Evolutionary conservation across 2,113 vertebrate species (phyloP).

Genomic region (Rousettus leschenaultii): DNA sequence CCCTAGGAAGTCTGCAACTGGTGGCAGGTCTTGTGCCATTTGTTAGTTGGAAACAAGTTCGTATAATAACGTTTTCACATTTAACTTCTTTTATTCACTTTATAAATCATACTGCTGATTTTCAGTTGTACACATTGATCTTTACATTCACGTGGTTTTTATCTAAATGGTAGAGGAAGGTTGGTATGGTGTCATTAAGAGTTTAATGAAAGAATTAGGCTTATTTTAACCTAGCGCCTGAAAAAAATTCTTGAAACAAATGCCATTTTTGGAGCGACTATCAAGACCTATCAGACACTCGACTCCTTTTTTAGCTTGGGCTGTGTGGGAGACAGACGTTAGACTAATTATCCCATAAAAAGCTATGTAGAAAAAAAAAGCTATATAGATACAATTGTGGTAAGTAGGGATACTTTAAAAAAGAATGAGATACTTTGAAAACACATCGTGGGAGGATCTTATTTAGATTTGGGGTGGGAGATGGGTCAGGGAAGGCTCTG

Average conservation of each 20-base stretch:
- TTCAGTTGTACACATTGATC: neutral
- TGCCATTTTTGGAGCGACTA: neutral
- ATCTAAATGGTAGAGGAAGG: neutral
- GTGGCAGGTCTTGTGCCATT: neutral
- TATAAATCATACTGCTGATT: neutral
- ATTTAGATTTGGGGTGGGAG: neutral
- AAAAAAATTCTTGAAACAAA: neutral
- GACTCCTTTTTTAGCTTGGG: neutral
- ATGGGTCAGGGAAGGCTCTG: neutral
- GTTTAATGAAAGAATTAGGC: neutral
- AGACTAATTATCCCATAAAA: neutral
- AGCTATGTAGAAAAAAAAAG: neutral
- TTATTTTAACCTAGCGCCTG: neutral
- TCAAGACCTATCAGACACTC: neutral
- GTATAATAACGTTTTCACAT: neutral
- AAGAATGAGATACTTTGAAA: neutral
- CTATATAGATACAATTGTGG: neutral
- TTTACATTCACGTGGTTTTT: neutral
- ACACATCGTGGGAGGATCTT: neutral
- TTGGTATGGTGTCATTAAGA: neutral
- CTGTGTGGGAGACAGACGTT: neutral
- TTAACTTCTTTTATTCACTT: neutral
- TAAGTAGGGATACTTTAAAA: neutral
- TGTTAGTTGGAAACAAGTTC: neutral
- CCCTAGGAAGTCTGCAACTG: neutral